Conservation (phyloP, 2,113 vertebrate species). For the Chiloscyllium plagiosum region DNA sequence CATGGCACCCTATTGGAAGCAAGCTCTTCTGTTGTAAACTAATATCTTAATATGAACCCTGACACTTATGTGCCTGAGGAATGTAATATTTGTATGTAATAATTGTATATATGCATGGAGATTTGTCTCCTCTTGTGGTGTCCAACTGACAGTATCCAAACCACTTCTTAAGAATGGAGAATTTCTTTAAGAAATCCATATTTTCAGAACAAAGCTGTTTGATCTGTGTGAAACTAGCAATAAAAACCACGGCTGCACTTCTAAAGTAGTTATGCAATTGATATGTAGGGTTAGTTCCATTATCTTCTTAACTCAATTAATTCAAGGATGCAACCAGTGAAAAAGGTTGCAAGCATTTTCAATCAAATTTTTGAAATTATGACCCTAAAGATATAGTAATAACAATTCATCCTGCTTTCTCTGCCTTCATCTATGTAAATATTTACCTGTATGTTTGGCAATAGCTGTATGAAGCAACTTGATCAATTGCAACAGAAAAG, state of each 20-base stretch:
- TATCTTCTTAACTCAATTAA: neutral
- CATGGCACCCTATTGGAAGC: no score
- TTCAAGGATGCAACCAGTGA: neutral
- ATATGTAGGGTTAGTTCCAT: neutral
- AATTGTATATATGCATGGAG: no score
- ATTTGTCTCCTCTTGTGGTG: neutral
- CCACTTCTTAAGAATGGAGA: neutral
- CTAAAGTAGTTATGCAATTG: neutral
- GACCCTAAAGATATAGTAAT: neutral
- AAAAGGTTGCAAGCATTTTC: neutral
- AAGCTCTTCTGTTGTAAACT: no score
- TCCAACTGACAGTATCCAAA: neutral
- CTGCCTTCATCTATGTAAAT: neutral
- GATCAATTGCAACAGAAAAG: neutral
- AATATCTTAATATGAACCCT: no score
- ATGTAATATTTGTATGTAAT: no score
- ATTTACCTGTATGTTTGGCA: neutral
- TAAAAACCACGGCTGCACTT: neutral
- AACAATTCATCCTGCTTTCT: neutral
- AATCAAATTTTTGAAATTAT: neutral
- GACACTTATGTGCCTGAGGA: no score
- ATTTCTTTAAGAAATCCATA: neutral
- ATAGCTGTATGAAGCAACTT: neutral
- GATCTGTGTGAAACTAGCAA: neutral
- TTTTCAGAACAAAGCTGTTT: neutral